phyloP scores from a whole-genome alignment of 2,888 invertebrate genomes.

The Bellardia pandia region DNA sequence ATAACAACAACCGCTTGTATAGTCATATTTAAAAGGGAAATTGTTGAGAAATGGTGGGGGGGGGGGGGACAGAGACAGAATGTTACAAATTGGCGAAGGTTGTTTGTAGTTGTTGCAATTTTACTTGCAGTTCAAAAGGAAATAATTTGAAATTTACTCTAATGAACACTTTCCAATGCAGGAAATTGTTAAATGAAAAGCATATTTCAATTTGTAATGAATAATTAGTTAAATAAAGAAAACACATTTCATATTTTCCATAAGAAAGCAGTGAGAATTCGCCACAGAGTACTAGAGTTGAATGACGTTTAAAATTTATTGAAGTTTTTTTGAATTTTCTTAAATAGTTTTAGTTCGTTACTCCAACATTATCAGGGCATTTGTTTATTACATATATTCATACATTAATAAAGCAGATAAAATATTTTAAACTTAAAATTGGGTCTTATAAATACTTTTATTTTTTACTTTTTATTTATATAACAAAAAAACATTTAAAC shows the following conservation, averaged over 20 bases:
- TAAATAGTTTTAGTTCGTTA: too few relatives aligned
- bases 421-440: too few relatives aligned
- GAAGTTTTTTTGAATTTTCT: background rate
- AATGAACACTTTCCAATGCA: slow-evolving; percentile 22
- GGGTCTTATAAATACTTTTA: too few relatives aligned
- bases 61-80: background rate
- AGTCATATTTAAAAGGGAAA: slow-evolving; percentile 29
- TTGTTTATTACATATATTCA: too few relatives aligned
- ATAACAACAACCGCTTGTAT: slow-evolving; percentile 26
- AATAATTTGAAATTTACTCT: slow-evolving; percentile 37
- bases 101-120: slow-evolving; percentile 3
- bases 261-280: background rate
- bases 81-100: slow-evolving; percentile 15
- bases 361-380: too few relatives aligned
- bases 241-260: background rate
- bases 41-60: background rate
- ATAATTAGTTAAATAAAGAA: slow-evolving; percentile 37
- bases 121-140: slow-evolving; percentile 10
- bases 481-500: too few relatives aligned
- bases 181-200: slow-evolving; percentile 50
- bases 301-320: background rate
- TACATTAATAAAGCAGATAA: too few relatives aligned
- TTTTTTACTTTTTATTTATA: too few relatives aligned
- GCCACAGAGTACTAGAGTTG: background rate
- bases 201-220: slow-evolving; percentile 45